phyloP scores from a whole-genome alignment of 2,888 invertebrate species.

The Tuta absoluta region DNA sequence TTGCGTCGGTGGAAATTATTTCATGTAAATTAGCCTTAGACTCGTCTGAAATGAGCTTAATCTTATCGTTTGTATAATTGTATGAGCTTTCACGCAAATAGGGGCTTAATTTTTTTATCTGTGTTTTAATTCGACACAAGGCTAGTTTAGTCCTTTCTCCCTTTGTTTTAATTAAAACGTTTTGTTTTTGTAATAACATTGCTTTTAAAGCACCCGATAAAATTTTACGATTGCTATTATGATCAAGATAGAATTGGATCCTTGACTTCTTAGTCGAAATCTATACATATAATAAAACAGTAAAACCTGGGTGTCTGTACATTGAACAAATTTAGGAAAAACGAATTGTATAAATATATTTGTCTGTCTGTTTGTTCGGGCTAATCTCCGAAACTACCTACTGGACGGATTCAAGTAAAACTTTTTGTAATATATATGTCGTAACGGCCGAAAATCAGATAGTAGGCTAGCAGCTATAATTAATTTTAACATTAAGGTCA shows the following conservation, averaged over 20 bases:
- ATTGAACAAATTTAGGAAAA: too few species aligned
- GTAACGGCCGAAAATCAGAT: too few species aligned
- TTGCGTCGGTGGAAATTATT: constrained; percentile 62
- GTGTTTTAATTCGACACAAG: constrained; percentile 25
- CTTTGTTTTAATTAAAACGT: constrained; percentile 3
- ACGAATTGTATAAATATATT: too few species aligned
- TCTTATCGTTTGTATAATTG: constrained; percentile 51
- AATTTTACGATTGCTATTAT: background rate
- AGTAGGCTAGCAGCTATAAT: too few species aligned
- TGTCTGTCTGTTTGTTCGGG: too few species aligned
- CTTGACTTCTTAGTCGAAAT: background rate
- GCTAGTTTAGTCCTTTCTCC: constrained; percentile 11
- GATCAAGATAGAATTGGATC: too few species aligned
- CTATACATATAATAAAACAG: too few species aligned
- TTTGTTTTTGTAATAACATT: background rate
- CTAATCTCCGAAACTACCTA: too few species aligned
- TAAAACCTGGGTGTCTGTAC: too few species aligned
- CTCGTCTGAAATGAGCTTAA: constrained; percentile 64
- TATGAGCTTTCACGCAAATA: constrained; percentile 28
- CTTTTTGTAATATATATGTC: too few species aligned
- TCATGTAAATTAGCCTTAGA: constrained; percentile 62
- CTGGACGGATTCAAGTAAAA: too few species aligned
- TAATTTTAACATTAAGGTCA: too few species aligned
- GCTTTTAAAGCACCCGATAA: background rate
- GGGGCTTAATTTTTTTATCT: constrained; percentile 30